Conservation (phyloP, 1,140 invertebrate genomes). For the Apis dorsata region DNA sequence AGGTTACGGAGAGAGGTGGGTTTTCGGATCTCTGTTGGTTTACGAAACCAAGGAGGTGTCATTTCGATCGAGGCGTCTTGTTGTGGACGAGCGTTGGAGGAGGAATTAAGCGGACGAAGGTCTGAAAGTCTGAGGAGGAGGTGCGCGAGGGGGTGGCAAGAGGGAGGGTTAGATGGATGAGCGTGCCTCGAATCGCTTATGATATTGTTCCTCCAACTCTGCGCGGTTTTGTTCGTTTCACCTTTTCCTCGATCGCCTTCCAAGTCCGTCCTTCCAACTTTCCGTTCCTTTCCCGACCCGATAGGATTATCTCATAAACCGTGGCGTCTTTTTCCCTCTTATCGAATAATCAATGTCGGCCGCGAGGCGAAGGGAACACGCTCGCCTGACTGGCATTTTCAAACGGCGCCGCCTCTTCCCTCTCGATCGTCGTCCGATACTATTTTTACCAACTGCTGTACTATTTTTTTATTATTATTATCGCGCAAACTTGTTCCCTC, state of each 20-base stretch:
- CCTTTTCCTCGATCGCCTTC: conserved; percentile 30
- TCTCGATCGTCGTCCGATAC: neutral
- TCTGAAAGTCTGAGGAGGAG: conserved; percentile 2
- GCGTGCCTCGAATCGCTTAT: conserved; percentile 71
- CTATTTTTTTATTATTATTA: neutral
- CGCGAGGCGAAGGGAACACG: conserved; percentile 33
- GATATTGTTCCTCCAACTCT: conserved; percentile 62
- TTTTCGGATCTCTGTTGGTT: neutral
- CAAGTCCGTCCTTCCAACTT: neutral
- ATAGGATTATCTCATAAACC: conserved; percentile 69
- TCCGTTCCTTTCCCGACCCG: conserved; percentile 15
- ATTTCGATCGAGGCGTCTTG: neutral
- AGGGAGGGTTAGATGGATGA: conserved; percentile 40
- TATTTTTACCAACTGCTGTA: neutral
- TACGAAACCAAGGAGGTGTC: conserved; percentile 7
- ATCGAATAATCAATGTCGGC: conserved; percentile 70
- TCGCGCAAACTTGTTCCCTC: neutral
- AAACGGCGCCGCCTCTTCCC: conserved; percentile 17
- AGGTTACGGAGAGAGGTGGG: neutral
- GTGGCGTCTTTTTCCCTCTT: conserved; percentile 54
- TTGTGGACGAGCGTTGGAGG: conserved; percentile 14
- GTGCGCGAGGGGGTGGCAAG: conserved; percentile 29
- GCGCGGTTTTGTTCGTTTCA: conserved; percentile 9
- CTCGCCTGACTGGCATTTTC: conserved; percentile 61
- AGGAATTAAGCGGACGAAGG: conserved; percentile 52